Base-by-base conservation (phyloP, 2,888 invertebrate genomes). In the Drosophila neutralis region DNA sequence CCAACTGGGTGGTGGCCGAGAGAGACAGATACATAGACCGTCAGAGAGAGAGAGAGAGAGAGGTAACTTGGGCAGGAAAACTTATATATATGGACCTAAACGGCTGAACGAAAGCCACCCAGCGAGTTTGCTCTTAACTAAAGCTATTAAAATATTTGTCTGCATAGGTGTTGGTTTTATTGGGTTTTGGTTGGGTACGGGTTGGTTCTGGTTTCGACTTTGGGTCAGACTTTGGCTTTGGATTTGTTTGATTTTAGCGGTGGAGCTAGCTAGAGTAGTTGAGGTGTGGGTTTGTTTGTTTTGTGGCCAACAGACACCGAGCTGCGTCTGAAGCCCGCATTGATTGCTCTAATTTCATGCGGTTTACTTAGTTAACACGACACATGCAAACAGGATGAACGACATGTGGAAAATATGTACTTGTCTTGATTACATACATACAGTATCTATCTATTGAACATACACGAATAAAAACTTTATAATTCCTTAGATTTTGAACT, bases 141-240 rank as follows among this genome's bases (percentile, higher is more conserved):
- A 53, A 45, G 67, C 78, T 58, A 70, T 79, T 81, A 70, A 63
- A 77, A 70, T 74, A 78, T 78, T 71, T 78, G 81, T 64, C 73
- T 80, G 77, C 73, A 61, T 64, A 63, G 67, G 75, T 71, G 70
- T 78, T 60, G 70, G 42, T 49, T 67, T 56, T 36, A 67, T 67
- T 65, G 38, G 65, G 60, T 38, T 52, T 59, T 53, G 76, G 66
- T 62, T 76, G 53, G 53, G 53, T 33, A 66, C 36, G 35, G 13
- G 13, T 45, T 45, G 29, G 40, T 29, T 57, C n/a, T 21, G 31
- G 21, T 15, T 52, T 57, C 29, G 59, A 63, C 57, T 80, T 75
- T 35, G 58, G 65, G 62, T 80, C 77, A 76, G 63, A 76, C 66
- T 80, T 80, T 62, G 64, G 66, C 65, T 62, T 40, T 57, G 57